A percentile compares a stretch with the other conserved stretches of the same genome.
phyloP scores from a whole-genome alignment of 1,140 invertebrate genomes.

The Drosophila nigromelanica region DNA sequence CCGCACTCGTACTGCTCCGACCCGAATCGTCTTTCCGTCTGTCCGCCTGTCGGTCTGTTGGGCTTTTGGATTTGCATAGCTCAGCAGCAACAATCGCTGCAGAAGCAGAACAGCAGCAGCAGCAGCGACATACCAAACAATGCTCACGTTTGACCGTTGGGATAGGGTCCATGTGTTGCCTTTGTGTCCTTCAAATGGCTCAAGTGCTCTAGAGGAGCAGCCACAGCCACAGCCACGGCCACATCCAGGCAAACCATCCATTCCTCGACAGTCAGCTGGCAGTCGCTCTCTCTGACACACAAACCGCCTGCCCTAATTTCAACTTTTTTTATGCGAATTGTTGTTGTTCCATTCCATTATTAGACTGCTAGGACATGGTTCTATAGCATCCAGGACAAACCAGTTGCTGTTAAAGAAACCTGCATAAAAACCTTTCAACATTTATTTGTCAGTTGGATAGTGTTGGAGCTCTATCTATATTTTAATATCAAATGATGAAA shows the following conservation, averaged over 20 bases:
- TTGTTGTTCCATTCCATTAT: slow-evolving; percentile 14
- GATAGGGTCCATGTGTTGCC: slow-evolving; percentile 69
- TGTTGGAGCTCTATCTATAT: not conserved
- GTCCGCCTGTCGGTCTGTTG: slow-evolving; percentile 48
- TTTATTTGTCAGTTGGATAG: not conserved
- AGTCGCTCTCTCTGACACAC: slow-evolving; percentile 54
- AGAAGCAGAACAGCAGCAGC: slow-evolving; percentile 16
- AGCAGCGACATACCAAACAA: slow-evolving; percentile 39
- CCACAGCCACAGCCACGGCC: slow-evolving; percentile 26
- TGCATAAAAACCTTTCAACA: not conserved
- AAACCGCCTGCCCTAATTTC: slow-evolving; percentile 73
- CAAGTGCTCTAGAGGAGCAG: slow-evolving; percentile 62
- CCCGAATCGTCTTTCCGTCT: not conserved
- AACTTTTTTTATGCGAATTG: slow-evolving; percentile 36
- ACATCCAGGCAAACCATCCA: slow-evolving; percentile 6
- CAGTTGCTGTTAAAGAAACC: not conserved
- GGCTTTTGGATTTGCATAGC: slow-evolving; percentile 77
- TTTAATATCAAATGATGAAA: not conserved
- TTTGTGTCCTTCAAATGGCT: slow-evolving; percentile 72
- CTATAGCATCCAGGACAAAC: not conserved
- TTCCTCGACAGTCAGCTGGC: slow-evolving; percentile 11
- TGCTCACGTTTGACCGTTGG: slow-evolving; percentile 49
- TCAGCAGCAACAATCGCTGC: slow-evolving; percentile 63
- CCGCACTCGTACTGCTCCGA: not conserved
- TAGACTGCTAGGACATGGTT: slow-evolving; percentile 21